Base-by-base conservation (phyloP, 2,797 vertebrate genomes). In the Rhabdophis nuchalis region DNA sequence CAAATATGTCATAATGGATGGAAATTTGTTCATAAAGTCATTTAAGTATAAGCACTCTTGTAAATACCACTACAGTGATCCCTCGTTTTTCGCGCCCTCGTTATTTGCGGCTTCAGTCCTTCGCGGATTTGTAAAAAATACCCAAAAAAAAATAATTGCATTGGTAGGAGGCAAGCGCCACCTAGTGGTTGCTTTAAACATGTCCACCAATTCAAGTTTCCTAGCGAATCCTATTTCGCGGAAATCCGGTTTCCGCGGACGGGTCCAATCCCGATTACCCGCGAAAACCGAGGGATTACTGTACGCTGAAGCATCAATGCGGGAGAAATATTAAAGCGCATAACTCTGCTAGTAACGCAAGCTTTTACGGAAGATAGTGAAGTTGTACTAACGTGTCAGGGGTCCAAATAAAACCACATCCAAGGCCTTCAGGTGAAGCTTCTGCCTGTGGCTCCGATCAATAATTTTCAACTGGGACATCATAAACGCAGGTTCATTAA, bases 341-440 rank as follows among this genome's bases (percentile, higher is more conserved):
- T 41, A 82, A 29, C 41, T 64, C 85, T 77, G 23, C 52, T 50
- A 23, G 64, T 10, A 77, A 6, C 8, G 3, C 68, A 29, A 25
- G 25, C 2, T 6, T 23, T 23, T n/a, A n/a, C 52, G 46, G 20
- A 58, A 85, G 14, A 29, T 58, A 61, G 82, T 61, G 9, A 61
- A 92, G 58, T 12, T 72, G 92, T 97, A 99, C 99, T 99, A 97
- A 99, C 99, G 98, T 93, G 98, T 97, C 12, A 99, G 98, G 91
- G 99, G 99, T 92, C 99, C 99, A 93, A 99, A 99, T 18, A 99
- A 98, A 96, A 99, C 99, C 0, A 99, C 99, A 68, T 99, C 99
- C 82, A 99, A 97, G 0, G 99, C 99, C 97, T 99, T 99, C 41
- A 99, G 98, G 94, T 99, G 99, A 93, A 99, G 98, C 87, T 99